phyloP scores from a whole-genome alignment of 2,888 invertebrate genomes.

The Ophion slaviceki region DNA sequence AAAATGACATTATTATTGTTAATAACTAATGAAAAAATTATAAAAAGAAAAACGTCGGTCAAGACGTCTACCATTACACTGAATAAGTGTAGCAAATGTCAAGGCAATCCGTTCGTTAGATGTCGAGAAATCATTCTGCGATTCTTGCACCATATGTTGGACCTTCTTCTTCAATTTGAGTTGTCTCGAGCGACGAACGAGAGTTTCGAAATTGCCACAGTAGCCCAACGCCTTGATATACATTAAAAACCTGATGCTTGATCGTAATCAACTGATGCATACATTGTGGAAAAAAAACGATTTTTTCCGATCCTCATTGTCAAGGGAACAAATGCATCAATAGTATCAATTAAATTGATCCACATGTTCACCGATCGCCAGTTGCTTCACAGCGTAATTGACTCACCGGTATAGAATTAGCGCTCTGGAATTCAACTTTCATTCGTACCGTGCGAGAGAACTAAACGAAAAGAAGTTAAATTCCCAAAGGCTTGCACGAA shows the following conservation, averaged over 20 bases:
- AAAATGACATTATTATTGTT: too few relatives aligned
- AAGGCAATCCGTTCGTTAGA: too few relatives aligned
- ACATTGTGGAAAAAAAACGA: neutral
- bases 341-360: neutral
- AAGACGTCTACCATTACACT: too few relatives aligned
- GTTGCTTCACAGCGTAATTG: constrained; percentile 13
- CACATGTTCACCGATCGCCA: neutral
- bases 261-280: neutral
- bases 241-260: too few relatives aligned
- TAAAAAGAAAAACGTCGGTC: too few relatives aligned
- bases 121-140: too few relatives aligned
- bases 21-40: too few relatives aligned
- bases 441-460: constrained; percentile 34
- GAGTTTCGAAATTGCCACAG: too few relatives aligned
- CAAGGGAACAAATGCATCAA: neutral
- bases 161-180: too few relatives aligned
- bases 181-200: too few relatives aligned
- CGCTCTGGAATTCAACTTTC: constrained; percentile 14
- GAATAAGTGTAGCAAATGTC: too few relatives aligned
- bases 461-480: constrained; percentile 39
- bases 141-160: too few relatives aligned
- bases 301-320: neutral
- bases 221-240: neutral
- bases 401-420: constrained; percentile 41
- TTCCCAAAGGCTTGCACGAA: constrained; percentile 39